Base-by-base conservation (phyloP, 2,113 vertebrate genomes). In the Apus apus region DNA sequence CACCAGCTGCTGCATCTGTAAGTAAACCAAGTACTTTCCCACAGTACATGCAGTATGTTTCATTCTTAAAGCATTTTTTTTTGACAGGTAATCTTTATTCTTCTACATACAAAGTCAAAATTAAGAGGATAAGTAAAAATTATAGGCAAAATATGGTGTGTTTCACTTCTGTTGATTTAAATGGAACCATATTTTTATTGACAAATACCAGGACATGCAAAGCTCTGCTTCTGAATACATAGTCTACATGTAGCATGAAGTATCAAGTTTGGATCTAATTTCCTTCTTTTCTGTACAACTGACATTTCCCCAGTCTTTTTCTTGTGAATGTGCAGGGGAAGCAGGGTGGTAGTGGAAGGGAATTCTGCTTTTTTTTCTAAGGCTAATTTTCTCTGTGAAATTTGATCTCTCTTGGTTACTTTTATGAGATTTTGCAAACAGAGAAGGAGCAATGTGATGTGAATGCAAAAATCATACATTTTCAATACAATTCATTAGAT, bases 71-170 rank as follows among this genome's bases (percentile, higher is more conserved):
- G 96, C 92, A 94, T 96, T 97, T 94, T 96, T 57, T 97, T 97
- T 97, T 97, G 97, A 97, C 97, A 97, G 79, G 92, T 97, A 97
- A 96, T 96, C 96, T 95, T 98, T 97, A 95, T 96, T 96, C 91
- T 97, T 94, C 88, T 92, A 83, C 90, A 92, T 83, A 73, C 48
- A n/a, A 94, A 94, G 92, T 92, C 60, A 95, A 91, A 95, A 96
- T 94, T 91, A 88, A 95, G 92, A 94, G 94, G 85, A 90, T 87
- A 95, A 96, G 85, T 89, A 78, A 68, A 93, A 97, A 90, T 56
- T 83, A 83, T 93, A 96, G 82, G 73, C 75, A 95, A 87, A 92
- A 80, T 82, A 71, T 5, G 9, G 53, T 80, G 67, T 92, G 85
- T 70, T 90, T 76, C 54, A 68, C 79, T 94, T 86, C 38, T 91